Evolutionary conservation across 2,797 vertebrate genomes (phyloP).

Genomic region (Pyrocephalus nanus): DNA sequence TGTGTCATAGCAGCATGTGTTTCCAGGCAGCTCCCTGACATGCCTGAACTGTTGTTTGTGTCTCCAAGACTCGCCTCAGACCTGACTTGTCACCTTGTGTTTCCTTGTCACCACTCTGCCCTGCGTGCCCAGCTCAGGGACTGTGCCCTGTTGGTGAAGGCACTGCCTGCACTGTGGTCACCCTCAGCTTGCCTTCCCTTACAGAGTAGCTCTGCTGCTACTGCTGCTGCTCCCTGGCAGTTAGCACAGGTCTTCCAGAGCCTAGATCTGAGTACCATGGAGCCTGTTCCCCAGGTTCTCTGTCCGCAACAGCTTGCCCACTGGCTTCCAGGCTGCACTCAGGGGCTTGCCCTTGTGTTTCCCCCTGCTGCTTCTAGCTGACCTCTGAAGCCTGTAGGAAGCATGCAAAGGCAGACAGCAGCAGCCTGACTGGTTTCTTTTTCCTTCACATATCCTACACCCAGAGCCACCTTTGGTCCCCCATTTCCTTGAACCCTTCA

Average conservation of each 20-base stretch:
- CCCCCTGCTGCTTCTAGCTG: background rate
- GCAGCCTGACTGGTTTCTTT: background rate
- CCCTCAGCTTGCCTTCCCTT: background rate
- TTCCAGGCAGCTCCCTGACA: background rate
- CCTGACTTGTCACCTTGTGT: background rate
- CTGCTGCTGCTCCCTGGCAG: background rate
- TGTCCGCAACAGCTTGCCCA: background rate
- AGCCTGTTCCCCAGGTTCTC: background rate
- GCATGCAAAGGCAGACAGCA: background rate
- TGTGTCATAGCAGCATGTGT: background rate
- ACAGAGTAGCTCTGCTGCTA: background rate
- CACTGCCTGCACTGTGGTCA: background rate
- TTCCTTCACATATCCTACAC: background rate
- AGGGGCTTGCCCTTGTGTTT: fast-evolving
- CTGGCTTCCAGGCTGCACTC: background rate
- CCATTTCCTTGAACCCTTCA: background rate
- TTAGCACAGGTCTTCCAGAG: background rate
- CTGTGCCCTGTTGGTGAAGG: background rate
- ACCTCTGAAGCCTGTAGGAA: background rate
- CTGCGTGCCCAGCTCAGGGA: background rate
- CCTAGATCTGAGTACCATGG: background rate
- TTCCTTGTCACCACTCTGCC: background rate
- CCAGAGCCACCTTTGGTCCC: background rate
- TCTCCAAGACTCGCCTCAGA: background rate
- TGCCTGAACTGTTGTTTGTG: background rate